Conservation (phyloP, 2,113 vertebrate species). For the Siniperca knerii region DNA sequence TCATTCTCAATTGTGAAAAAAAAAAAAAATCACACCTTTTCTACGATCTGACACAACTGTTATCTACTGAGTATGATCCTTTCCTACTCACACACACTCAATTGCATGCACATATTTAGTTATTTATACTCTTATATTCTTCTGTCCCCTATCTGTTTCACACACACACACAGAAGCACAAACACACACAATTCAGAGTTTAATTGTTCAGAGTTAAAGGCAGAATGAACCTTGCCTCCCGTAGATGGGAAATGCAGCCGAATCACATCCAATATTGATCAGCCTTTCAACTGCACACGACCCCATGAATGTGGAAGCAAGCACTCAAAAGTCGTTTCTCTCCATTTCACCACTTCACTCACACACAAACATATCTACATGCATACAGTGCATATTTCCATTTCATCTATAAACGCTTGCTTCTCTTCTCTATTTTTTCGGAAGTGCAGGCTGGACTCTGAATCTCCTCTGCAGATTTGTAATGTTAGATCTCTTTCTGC, state of each 20-base stretch:
- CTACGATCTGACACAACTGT: background rate
- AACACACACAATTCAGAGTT: conserved; percentile 16
- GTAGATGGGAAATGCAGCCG: conserved; percentile 17
- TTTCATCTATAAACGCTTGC: background rate
- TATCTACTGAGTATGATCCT: background rate
- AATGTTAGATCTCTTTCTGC: background rate
- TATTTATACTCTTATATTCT: conserved; percentile 1
- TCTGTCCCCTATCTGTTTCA: background rate
- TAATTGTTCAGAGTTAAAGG: conserved; percentile 36
- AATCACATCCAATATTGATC: conserved; percentile 61
- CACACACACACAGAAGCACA: background rate
- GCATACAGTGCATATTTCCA: background rate
- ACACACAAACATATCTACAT: conserved; percentile 1
- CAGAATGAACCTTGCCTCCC: conserved; percentile 22
- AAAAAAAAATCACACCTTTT: no score
- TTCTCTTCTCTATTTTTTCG: conserved; percentile 8
- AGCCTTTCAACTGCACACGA: conserved; percentile 41
- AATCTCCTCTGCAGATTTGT: background rate
- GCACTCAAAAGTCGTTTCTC: conserved; percentile 6
- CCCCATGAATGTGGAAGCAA: conserved; percentile 33
- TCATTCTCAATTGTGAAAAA: no score
- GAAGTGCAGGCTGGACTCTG: conserved; percentile 14
- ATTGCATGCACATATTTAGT: background rate
- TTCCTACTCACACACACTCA: background rate
- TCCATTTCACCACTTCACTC: conserved; percentile 5